Conservation (phyloP, 2,113 vertebrate species). For the Himantopus leucocephalus region DNA sequence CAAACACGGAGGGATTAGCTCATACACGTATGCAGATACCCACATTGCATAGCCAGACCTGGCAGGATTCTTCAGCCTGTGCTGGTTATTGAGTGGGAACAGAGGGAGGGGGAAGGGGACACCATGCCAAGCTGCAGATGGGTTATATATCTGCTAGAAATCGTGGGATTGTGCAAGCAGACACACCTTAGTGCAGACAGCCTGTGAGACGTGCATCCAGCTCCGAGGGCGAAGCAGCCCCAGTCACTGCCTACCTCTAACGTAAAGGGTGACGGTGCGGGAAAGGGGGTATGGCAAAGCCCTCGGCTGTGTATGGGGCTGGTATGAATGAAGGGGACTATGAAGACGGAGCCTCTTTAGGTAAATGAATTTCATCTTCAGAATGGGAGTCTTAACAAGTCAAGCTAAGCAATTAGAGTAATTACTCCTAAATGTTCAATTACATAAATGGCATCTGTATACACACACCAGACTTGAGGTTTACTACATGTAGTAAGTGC, state of each 20-base stretch:
- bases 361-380: not conserved
- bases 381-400: not conserved
- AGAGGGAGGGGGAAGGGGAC: not conserved
- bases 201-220: accelerated
- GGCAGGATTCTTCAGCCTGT: not conserved
- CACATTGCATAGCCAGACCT: not conserved
- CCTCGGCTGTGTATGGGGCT: not conserved
- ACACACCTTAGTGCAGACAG: not conserved
- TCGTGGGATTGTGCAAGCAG: not conserved
- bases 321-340: not conserved
- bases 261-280: accelerated
- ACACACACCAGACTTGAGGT: not conserved
- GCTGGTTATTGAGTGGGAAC: not conserved
- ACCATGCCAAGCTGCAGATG: not conserved
- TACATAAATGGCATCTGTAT: not conserved
- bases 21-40: accelerated
- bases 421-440: conserved; percentile 15
- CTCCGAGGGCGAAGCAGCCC: not conserved
- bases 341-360: not conserved
- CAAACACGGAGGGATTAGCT: not conserved
- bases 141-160: not conserved
- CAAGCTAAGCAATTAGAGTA: conserved; percentile 11
- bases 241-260: not conserved
- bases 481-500: not conserved
- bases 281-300: not conserved